Conservation (phyloP, 2,888 invertebrate genomes). For the Spilarctia lutea region DNA sequence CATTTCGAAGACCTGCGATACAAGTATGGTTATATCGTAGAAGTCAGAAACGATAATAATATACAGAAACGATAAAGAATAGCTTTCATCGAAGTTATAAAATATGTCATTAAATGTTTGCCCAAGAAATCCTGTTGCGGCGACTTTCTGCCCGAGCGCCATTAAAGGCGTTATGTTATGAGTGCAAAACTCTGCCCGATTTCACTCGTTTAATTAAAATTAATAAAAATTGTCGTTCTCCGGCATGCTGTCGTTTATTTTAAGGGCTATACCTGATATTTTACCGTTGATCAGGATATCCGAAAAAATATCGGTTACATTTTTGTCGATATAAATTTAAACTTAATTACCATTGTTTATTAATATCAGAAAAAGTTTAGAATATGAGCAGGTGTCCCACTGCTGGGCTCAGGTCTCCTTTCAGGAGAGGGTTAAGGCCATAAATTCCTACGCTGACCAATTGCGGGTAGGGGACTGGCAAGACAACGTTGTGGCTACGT, state of each 20-base stretch:
- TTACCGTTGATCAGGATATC: slow-evolving; percentile 9
- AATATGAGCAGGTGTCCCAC: too few species aligned
- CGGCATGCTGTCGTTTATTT: slow-evolving; percentile 36
- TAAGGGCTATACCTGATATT: slow-evolving; percentile 32
- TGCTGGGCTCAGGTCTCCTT: too few species aligned
- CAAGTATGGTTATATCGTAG: background rate
- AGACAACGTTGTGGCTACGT: too few species aligned
- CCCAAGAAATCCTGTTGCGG: slow-evolving; percentile 36
- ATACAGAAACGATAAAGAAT: too few species aligned
- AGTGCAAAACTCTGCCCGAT: slow-evolving; percentile 47
- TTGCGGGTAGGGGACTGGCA: too few species aligned
- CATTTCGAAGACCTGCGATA: background rate
- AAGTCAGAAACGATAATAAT: slow-evolving; percentile 5
- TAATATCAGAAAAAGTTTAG: too few species aligned
- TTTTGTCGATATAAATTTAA: background rate
- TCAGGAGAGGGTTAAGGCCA: too few species aligned
- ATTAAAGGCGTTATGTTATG: slow-evolving; percentile 48
- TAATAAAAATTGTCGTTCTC: slow-evolving; percentile 58
- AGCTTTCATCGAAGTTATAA: slow-evolving; percentile 16
- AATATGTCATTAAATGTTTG: slow-evolving; percentile 34
- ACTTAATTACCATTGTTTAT: background rate
- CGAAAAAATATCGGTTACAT: background rate
- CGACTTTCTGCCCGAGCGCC: slow-evolving; percentile 34
- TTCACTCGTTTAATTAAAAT: slow-evolving; percentile 62
- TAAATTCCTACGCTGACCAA: too few species aligned